A percentile compares a stretch with the other conserved stretches of the same genome.
These are phyloP conservation scores for Manis javanica DNA, from an alignment of 2,797 vertebrate species.

Conservation along the genomic window DNA sequence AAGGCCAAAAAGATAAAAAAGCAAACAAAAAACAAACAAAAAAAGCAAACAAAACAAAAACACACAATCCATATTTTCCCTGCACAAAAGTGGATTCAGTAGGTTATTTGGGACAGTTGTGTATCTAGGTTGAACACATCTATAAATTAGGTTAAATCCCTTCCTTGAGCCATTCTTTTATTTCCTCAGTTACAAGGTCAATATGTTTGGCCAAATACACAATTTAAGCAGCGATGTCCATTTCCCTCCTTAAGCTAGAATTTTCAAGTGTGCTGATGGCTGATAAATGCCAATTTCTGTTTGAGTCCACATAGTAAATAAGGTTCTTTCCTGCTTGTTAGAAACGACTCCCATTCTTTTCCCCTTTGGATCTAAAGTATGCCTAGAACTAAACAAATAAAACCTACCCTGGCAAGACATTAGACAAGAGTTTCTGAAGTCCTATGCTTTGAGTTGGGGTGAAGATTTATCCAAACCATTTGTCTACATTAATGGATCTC, in stretches of 20 bases:
- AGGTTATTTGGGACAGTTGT: slow-evolving; percentile 75
- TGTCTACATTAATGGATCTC: slow-evolving; percentile 42
- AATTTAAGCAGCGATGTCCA: slow-evolving; percentile 12
- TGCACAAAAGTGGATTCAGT: slow-evolving; percentile 23
- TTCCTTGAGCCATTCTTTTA: slow-evolving; percentile 18
- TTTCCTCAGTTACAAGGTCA: slow-evolving; percentile 53
- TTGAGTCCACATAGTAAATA: not conserved
- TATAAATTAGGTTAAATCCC: slow-evolving; percentile 77
- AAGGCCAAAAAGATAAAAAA: not conserved
- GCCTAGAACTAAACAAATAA: slow-evolving; percentile 6
- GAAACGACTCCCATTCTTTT: slow-evolving; percentile 1
- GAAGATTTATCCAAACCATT: slow-evolving; percentile 47
- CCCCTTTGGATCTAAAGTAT: not conserved
- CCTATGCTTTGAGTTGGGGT: slow-evolving; percentile 45
- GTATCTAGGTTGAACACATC: slow-evolving; percentile 77
- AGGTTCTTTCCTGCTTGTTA: slow-evolving; percentile 26
- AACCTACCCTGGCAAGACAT: not conserved
- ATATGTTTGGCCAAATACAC: slow-evolving; percentile 20
- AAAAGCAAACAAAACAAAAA: not conserved
- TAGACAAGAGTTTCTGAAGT: slow-evolving; percentile 55
- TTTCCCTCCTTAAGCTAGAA: not conserved
- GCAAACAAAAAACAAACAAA: not conserved
- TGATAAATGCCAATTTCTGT: slow-evolving; percentile 35
- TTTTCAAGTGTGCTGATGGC: slow-evolving; percentile 11
- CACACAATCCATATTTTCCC: slow-evolving; percentile 4